Conservation (phyloP, 2,888 invertebrate species). For the Perizoma affinitatum region DNA sequence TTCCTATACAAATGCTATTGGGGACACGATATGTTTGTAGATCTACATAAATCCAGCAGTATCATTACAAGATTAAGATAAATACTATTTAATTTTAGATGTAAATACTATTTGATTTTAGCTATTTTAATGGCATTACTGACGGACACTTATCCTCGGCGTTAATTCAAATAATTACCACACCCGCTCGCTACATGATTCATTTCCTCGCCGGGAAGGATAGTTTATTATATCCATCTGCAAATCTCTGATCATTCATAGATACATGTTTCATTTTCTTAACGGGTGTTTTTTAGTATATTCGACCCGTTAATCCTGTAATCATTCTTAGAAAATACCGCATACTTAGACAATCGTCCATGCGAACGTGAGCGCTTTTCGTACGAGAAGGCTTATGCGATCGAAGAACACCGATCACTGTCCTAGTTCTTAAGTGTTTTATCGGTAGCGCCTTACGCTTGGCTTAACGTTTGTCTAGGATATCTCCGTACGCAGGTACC, state of each 20-base stretch:
- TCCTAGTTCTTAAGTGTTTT: no score
- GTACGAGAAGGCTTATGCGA: no score
- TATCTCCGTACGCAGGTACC: background rate
- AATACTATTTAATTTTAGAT: constrained; percentile 33
- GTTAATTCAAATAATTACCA: constrained; percentile 5
- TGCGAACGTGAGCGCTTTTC: no score
- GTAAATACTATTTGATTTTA: constrained; percentile 34
- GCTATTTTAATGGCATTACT: constrained; percentile 50
- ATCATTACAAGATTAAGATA: constrained; percentile 28
- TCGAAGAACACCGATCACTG: no score
- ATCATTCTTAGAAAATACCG: no score
- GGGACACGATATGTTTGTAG: constrained; percentile 32
- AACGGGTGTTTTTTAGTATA: no score
- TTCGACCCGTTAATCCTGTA: no score
- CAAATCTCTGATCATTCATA: constrained; percentile 10
- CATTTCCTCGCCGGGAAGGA: constrained; percentile 10
- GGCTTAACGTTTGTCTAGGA: no score
- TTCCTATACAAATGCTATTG: constrained; percentile 13
- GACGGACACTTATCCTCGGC: constrained; percentile 26
- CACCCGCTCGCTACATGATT: constrained; percentile 12
- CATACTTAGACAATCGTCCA: no score
- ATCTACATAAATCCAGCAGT: constrained; percentile 25
- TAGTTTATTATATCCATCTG: constrained; percentile 16
- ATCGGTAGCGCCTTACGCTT: no score
- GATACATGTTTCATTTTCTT: background rate